These are phyloP conservation scores for Erebia aethiops DNA, from an alignment of 2,888 invertebrate genomes.

Conservation along the genomic window DNA sequence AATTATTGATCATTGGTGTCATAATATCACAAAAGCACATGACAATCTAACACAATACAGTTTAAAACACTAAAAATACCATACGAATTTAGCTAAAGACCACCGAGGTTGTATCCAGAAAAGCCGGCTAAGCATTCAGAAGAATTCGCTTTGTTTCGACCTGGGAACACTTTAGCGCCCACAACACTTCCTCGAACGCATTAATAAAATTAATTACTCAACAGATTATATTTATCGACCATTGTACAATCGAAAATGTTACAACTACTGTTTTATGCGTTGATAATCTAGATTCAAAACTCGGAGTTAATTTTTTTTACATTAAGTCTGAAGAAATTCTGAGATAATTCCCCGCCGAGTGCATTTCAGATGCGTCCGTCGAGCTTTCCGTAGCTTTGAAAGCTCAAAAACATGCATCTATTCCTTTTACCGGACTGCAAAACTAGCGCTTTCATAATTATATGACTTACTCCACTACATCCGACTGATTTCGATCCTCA, in stretches of 20 bases:
- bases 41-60: slow-evolving; percentile 44
- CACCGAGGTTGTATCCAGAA: slow-evolving; percentile 62
- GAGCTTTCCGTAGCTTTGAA: no score
- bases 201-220: slow-evolving; percentile 48
- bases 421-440: no score
- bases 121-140: slow-evolving; percentile 71
- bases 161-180: slow-evolving; percentile 49
- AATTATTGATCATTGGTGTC: slow-evolving; percentile 1
- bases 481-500: no score
- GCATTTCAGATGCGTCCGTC: no score
- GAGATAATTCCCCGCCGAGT: no score
- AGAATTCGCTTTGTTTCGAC: slow-evolving; percentile 63
- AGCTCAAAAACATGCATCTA: no score
- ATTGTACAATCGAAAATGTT: slow-evolving; percentile 15
- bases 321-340: no score
- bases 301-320: no score
- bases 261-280: not conserved
- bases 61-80: slow-evolving; percentile 52
- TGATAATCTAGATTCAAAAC: no score
- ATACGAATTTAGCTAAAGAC: slow-evolving; percentile 54
- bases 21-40: slow-evolving; percentile 25
- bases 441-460: no score
- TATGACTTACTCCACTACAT: no score
- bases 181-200: slow-evolving; percentile 63
- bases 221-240: slow-evolving; percentile 19